phyloP scores from a whole-genome alignment of 2,113 vertebrate genomes.

The Mirza zaza region DNA sequence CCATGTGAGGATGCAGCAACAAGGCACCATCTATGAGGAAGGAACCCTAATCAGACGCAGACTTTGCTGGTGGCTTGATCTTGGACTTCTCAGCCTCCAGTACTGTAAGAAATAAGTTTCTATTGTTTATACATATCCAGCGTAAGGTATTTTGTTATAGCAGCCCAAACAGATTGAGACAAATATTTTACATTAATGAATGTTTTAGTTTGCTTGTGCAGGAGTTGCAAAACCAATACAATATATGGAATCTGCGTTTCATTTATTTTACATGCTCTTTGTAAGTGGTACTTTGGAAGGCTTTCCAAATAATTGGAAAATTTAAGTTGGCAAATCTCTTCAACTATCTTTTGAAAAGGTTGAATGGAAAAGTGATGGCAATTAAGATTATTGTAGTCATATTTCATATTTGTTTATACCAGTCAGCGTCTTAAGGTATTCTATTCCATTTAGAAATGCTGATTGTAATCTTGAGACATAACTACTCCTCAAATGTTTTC shows the following conservation, averaged over 20 bases:
- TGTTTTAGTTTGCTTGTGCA: background rate
- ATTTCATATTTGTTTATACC: constrained; percentile 40
- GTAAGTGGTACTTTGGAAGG: background rate
- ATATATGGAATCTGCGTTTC: background rate
- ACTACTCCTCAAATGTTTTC: background rate
- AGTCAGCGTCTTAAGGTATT: background rate
- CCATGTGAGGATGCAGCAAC: background rate
- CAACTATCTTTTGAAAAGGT: background rate
- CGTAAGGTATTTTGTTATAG: background rate
- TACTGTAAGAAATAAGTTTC: background rate
- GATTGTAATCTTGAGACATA: background rate
- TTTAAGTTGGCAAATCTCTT: constrained; percentile 31
- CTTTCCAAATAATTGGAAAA: constrained; percentile 32
- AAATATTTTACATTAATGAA: background rate
- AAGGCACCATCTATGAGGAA: background rate
- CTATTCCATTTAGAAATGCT: background rate
- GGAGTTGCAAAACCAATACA: background rate
- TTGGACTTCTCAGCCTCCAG: background rate
- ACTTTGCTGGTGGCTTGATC: background rate
- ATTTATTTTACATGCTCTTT: constrained; percentile 12
- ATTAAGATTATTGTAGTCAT: constrained; percentile 18
- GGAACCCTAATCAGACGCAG: background rate
- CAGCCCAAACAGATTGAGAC: background rate
- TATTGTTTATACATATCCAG: background rate
- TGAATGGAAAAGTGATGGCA: constrained; percentile 1